Conservation (phyloP, 2,797 vertebrate genomes). For the Pogonophryne albipinna region DNA sequence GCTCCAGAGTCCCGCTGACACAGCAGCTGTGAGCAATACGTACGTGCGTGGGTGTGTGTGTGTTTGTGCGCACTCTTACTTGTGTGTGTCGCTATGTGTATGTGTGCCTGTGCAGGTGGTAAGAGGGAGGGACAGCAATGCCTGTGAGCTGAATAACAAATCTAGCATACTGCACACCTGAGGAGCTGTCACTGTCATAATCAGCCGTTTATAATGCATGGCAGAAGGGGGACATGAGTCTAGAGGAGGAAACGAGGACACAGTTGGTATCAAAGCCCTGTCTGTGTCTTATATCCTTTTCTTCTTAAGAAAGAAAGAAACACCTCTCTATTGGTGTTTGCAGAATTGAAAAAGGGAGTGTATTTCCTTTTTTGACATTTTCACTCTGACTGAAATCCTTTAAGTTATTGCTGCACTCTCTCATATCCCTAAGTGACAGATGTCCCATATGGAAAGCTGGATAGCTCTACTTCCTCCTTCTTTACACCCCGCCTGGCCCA, state of each 20-base stretch:
- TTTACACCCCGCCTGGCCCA: slow-evolving; percentile 72
- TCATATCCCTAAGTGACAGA: slow-evolving; percentile 49
- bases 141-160: slow-evolving; percentile 83
- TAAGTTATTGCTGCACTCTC: slow-evolving; percentile 35
- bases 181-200: slow-evolving; percentile 82
- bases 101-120: slow-evolving; percentile 67
- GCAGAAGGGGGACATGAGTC: slow-evolving; percentile 72
- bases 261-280: slow-evolving; percentile 71
- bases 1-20: slow-evolving; percentile 78
- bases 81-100: slow-evolving; percentile 7
- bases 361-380: slow-evolving; percentile 18
- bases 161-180: slow-evolving; percentile 81
- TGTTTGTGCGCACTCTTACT: slow-evolving; percentile 19
- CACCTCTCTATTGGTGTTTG: slow-evolving; percentile 49
- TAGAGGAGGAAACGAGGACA: slow-evolving; percentile 75
- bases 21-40: slow-evolving; percentile 79
- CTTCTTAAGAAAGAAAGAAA: slow-evolving; percentile 35
- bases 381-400: slow-evolving; percentile 27
- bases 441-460: slow-evolving; percentile 55
- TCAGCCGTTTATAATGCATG: slow-evolving; percentile 81
- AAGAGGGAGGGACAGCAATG: slow-evolving; percentile 69
- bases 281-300: slow-evolving; percentile 63
- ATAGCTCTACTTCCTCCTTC: slow-evolving; percentile 42
- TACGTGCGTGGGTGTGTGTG: slow-evolving; percentile 33
- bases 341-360: slow-evolving; percentile 29